phyloP scores from a whole-genome alignment of 2,113 vertebrate species.

The Telmatochromis sp. region DNA sequence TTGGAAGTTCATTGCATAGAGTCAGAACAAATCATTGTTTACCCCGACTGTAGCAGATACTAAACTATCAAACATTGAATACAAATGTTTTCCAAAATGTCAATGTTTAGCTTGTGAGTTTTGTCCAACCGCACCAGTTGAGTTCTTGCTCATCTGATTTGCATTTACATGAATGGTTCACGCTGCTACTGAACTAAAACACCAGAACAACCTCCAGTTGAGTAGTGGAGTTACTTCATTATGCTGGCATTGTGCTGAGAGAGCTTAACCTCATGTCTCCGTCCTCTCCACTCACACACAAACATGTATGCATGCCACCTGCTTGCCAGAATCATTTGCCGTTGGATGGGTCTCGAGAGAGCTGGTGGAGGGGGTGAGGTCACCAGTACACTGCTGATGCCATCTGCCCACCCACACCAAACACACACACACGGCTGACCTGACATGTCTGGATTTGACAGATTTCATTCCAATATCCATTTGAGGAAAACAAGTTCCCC shows the following conservation, averaged over 20 bases:
- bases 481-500: neutral
- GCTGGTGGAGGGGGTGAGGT: conserved; percentile 8
- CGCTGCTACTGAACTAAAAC: neutral
- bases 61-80: neutral
- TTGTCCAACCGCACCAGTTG: neutral
- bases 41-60: neutral
- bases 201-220: neutral
- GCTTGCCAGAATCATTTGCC: conserved; percentile 27
- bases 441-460: conserved; percentile 7
- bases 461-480: conserved; percentile 14
- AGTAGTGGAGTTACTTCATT: neutral
- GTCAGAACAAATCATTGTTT: neutral
- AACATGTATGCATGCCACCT: conserved; percentile 19
- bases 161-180: neutral
- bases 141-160: neutral
- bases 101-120: neutral
- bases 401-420: conserved; percentile 42
- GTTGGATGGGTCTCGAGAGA: conserved; percentile 28
- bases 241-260: neutral
- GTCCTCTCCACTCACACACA: neutral
- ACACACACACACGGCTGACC: conserved; percentile 4
- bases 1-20: neutral
- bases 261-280: neutral
- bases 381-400: conserved; percentile 13
- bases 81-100: neutral